Conservation (phyloP, 37 sponge, comb jelly and placozoan genomes). For the Halichondria panicea region DNA sequence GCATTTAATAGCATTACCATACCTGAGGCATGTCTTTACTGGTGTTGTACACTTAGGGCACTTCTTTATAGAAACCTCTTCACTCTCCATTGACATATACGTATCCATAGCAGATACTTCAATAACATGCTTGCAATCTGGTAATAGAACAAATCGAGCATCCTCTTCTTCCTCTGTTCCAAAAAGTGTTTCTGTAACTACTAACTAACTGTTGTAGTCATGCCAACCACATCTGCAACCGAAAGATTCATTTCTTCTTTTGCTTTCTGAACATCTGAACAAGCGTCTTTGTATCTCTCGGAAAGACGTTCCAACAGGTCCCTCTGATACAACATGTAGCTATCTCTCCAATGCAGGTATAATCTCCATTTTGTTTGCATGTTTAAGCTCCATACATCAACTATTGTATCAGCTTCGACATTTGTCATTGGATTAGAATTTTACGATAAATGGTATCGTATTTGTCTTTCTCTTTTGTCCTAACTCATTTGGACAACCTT, state of each 20-base stretch:
- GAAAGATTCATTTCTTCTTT: conserved; percentile 34
- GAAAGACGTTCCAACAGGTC: conserved; percentile 1
- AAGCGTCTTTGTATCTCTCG: conserved; percentile 21
- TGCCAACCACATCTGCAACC: conserved; percentile 81
- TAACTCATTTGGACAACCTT: conserved; percentile 30
- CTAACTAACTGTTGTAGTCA: conserved; percentile 84
- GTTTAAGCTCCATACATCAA: conserved; percentile 24
- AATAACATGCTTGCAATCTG: conserved; percentile 78
- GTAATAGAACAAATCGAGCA: conserved; percentile 67
- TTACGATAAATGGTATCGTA: conserved; percentile 38
- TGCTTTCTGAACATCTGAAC: no score
- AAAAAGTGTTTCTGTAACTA: conserved; percentile 71
- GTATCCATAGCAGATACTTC: conserved; percentile 71
- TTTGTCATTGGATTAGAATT: conserved; percentile 52
- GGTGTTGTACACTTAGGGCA: conserved; percentile 74
- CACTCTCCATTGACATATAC: conserved; percentile 54
- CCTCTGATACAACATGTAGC: conserved; percentile 17
- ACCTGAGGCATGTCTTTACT: conserved; percentile 62
- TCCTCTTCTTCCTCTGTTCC: conserved; percentile 74
- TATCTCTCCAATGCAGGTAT: conserved; percentile 64
- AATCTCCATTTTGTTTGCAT: conserved; percentile 54
- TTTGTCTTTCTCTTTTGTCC: conserved; percentile 23
- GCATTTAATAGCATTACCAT: conserved; percentile 67
- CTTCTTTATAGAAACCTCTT: conserved; percentile 13
- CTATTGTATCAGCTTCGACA: conserved; percentile 24